Evolutionary conservation across 1,140 invertebrate species (phyloP), one percentile per base, ranked within the genome.

Genomic region (Calycopis cecrops): DNA sequence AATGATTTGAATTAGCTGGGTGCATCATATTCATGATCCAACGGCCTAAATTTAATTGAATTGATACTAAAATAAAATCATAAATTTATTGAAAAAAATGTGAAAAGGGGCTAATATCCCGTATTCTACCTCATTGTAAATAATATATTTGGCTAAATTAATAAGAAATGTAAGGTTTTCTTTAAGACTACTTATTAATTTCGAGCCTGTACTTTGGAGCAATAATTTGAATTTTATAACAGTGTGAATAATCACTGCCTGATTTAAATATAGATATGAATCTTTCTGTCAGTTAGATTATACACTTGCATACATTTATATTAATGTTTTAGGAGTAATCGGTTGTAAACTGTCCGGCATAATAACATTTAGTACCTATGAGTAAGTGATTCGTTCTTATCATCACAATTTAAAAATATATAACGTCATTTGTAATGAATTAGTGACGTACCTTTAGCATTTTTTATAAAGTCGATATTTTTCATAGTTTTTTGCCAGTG

Each of bases 41-140:
- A 57, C 54, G 62, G 62, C 62, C 62, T 64, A 64, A 64, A 47
- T 35, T 63, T 12, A 56, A 59, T 38, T 55, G 37, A 55, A 52
- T 17, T 37, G 38, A 50, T 12, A 37, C 35, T 37, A 60, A 57
- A 48, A 60, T 37, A 55, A 54, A 59, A 48, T 57, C 14, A 53
- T 34, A 51, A 72, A 76, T 69, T 73, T 28, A 28, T 28, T 73
- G 62, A 73, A 71, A n/a, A 75, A 76, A 81, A 73, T 73, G 73
- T 73, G 21, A 28, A 73, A 72, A 71, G 79, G n/a, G 74, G 51
- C 51, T 53, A 53, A 52, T 54, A 65, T 65, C 78, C 78, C 76
- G 63, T 53, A 65, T 76, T 81, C 83, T 86, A 84, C 83, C 83
- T 86, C 83, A 86, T 83, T 84, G 78, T 84, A 82, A 63, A 84